A percentile compares a stretch with the other conserved stretches of the same genome.
These are phyloP conservation scores for Ormyrus pomaceus DNA, from an alignment of 2,888 invertebrate genomes.

Conservation along the genomic window DNA sequence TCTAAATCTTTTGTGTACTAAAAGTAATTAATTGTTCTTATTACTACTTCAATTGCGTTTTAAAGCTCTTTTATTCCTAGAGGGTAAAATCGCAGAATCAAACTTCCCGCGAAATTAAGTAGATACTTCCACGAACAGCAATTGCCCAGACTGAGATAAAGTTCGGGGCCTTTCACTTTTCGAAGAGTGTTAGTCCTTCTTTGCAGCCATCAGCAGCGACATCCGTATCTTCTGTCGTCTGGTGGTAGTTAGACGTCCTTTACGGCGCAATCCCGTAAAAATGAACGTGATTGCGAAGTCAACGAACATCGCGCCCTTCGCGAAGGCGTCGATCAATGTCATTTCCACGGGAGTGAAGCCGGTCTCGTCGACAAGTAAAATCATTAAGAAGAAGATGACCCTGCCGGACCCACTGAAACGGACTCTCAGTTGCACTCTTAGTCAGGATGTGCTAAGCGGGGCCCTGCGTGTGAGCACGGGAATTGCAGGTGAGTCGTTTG, in stretches of 20 bases:
- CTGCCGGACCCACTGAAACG: conserved; percentile 75
- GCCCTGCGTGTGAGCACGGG: conserved; percentile 80
- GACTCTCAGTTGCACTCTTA: conserved; percentile 78
- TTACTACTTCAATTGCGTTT: too few species aligned
- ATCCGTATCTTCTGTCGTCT: conserved; percentile 52
- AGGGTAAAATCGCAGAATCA: too few species aligned
- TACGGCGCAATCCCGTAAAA: conserved; percentile 72
- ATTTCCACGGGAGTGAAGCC: conserved; percentile 83
- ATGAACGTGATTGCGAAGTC: conserved; percentile 83
- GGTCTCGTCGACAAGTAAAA: conserved; percentile 75
- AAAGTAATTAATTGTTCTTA: neutral
- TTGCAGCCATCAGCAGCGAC: conserved; percentile 29
- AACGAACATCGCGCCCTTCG: conserved; percentile 81
- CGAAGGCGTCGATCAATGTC: conserved; percentile 82
- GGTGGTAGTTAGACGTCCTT: conserved; percentile 41
- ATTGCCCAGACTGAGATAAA: too few species aligned
- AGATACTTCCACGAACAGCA: too few species aligned
- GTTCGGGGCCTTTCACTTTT: neutral
- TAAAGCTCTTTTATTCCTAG: too few species aligned
- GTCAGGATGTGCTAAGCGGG: conserved; percentile 80
- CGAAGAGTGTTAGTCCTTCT: neutral
- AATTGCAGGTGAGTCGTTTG: conserved; percentile 76
- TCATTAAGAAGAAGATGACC: conserved; percentile 66
- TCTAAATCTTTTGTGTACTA: too few species aligned
- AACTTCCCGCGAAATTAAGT: too few species aligned